Conservation (phyloP, 2,113 vertebrate species). For the Pomatorhinus ruficollis region DNA sequence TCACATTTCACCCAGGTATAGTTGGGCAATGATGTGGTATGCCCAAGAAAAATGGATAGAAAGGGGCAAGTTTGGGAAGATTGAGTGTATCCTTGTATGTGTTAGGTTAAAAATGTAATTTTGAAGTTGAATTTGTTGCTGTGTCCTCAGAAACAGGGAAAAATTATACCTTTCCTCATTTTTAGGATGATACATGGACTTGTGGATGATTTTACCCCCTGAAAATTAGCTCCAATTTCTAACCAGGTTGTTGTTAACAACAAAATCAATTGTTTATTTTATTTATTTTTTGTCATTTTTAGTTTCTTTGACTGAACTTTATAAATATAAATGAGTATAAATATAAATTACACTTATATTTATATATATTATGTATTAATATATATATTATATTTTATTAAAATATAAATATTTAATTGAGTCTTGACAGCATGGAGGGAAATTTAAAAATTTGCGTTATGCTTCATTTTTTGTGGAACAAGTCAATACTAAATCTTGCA, state of each 20-base stretch:
- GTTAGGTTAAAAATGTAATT: not conserved
- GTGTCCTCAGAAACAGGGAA: not conserved
- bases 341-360: not conserved
- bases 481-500: not conserved
- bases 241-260: not conserved
- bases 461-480: not conserved
- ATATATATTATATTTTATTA: not conserved
- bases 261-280: not conserved
- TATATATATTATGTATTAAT: not conserved
- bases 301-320: not conserved
- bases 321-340: not conserved
- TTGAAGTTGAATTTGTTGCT: not conserved
- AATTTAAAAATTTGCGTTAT: not conserved
- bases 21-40: not conserved
- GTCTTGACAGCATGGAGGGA: accelerated
- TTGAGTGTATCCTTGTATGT: not conserved
- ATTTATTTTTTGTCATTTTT: not conserved
- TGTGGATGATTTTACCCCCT: not conserved
- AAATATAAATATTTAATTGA: not conserved
- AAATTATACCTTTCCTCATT: not conserved
- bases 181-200: not conserved
- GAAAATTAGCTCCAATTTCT: not conserved
- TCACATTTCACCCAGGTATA: not conserved
- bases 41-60: not conserved
- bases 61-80: not conserved